A percentile compares a stretch with the other conserved stretches of the same genome.
These are phyloP conservation scores for Heliopora coerulea DNA, from an alignment of 92 coral and sea anemone genomes.

Conservation along the genomic window DNA sequence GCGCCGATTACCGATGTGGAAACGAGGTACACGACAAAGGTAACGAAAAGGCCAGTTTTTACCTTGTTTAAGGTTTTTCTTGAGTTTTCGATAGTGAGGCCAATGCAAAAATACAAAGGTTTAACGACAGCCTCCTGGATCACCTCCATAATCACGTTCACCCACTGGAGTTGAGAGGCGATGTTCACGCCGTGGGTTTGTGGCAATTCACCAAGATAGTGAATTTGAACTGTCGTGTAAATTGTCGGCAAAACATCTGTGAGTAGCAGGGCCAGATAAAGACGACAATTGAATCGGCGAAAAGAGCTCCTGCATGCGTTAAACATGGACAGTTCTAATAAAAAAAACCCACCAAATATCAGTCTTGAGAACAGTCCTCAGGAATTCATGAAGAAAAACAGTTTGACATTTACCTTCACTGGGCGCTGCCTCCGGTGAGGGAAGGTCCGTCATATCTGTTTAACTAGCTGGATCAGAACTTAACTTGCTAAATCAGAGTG, in stretches of 20 bases:
- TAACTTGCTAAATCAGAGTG: too few relatives aligned
- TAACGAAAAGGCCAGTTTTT: slow-evolving; percentile 6
- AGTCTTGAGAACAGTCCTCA: too few relatives aligned
- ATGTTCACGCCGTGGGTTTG: slow-evolving; percentile 34
- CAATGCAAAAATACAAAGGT: slow-evolving; percentile 39
- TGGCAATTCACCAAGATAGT: slow-evolving; percentile 32
- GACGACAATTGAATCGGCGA: slow-evolving; percentile 33
- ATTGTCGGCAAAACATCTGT: slow-evolving; percentile 27
- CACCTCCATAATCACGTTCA: slow-evolving; percentile 31
- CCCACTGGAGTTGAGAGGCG: slow-evolving; percentile 40
- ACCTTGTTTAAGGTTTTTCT: slow-evolving; percentile 30
- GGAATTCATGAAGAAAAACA: too few relatives aligned
- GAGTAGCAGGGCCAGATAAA: slow-evolving; percentile 30
- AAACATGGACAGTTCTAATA: slow-evolving; percentile 15
- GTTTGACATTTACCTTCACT: too few relatives aligned
- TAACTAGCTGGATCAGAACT: too few relatives aligned
- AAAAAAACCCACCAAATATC: too few relatives aligned
- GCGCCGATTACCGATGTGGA: slow-evolving; percentile 20
- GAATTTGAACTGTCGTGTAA: too few relatives aligned
- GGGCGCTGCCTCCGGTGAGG: too few relatives aligned
- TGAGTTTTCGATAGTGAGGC: slow-evolving; percentile 31
- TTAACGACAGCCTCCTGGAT: slow-evolving; percentile 32
- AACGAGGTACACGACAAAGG: slow-evolving; percentile 14
- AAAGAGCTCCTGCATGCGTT: slow-evolving; percentile 7
- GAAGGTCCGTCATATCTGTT: too few relatives aligned